These are phyloP conservation scores for Solenodon paradoxus DNA, from an alignment of 2,113 vertebrate species.

Conservation along the genomic window DNA sequence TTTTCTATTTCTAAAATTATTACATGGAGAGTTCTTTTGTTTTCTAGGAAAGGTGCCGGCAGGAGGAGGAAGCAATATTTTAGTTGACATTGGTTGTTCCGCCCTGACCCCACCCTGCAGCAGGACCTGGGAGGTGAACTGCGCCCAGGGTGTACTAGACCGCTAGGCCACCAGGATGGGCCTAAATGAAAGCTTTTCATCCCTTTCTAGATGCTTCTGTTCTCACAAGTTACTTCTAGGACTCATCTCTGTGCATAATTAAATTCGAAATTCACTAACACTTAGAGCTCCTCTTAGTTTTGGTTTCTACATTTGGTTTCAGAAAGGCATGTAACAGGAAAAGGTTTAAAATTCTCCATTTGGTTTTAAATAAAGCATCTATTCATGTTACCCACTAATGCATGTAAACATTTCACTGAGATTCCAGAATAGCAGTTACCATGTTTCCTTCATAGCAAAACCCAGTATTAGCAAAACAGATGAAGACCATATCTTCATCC, in stretches of 20 bases:
- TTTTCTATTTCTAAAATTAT: not conserved
- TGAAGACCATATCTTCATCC: not conserved
- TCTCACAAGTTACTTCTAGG: not conserved
- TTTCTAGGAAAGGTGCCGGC: no score
- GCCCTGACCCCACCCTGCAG: no score
- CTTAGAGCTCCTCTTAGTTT: not conserved
- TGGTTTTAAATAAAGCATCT: not conserved
- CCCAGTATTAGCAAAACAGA: not conserved
- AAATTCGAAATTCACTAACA: not conserved
- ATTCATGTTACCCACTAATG: not conserved
- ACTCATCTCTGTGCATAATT: not conserved
- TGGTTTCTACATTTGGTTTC: not conserved
- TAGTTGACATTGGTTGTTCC: no score
- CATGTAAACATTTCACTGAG: not conserved
- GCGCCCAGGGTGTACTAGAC: no score
- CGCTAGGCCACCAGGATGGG: no score
- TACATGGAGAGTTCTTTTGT: no score
- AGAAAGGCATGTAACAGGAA: not conserved
- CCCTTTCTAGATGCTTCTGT: not conserved
- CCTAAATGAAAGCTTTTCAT: no score
- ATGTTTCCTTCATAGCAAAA: not conserved
- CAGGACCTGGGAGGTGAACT: no score
- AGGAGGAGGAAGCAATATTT: no score
- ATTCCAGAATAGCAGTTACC: not conserved
- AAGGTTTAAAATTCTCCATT: not conserved